These are phyloP conservation scores for Cotesia glomerata DNA, from an alignment of 1,140 invertebrate genomes.

Conservation along the genomic window DNA sequence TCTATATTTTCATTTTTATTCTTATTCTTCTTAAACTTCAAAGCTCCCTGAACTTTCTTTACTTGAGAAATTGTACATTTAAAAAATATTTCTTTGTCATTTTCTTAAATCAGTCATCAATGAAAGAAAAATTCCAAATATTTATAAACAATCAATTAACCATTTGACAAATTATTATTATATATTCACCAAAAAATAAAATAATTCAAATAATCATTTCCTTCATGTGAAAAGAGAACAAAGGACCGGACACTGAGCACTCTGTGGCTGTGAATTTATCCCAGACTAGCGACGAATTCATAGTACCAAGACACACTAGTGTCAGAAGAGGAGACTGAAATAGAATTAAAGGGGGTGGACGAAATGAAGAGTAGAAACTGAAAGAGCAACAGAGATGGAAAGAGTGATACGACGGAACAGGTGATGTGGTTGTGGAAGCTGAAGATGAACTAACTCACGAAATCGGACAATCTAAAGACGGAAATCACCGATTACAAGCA, in stretches of 20 bases:
- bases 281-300: background rate
- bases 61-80: too few species aligned
- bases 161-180: too few species aligned
- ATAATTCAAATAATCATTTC: conserved; percentile 39
- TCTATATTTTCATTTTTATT: background rate
- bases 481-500: conserved; percentile 51
- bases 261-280: conserved; percentile 29
- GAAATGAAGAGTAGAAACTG: conserved; percentile 1
- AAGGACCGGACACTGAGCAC: conserved; percentile 1
- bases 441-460: conserved; percentile 31
- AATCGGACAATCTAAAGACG: conserved; percentile 48
- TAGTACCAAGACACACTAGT: background rate
- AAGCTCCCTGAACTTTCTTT: background rate
- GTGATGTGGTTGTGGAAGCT: background rate
- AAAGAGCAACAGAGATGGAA: background rate
- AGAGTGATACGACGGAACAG: background rate
- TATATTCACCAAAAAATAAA: too few species aligned
- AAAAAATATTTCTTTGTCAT: too few species aligned
- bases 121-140: too few species aligned
- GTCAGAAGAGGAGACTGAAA: background rate
- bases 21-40: background rate
- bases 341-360: conserved; percentile 26
- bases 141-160: too few species aligned
- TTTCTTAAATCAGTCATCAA: too few species aligned
- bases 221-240: conserved; percentile 3